Evolutionary conservation across 2,113 vertebrate genomes (phyloP), one percentile per base, ranked within the genome.

Genomic region (Heterotilapia buettikoferi): DNA sequence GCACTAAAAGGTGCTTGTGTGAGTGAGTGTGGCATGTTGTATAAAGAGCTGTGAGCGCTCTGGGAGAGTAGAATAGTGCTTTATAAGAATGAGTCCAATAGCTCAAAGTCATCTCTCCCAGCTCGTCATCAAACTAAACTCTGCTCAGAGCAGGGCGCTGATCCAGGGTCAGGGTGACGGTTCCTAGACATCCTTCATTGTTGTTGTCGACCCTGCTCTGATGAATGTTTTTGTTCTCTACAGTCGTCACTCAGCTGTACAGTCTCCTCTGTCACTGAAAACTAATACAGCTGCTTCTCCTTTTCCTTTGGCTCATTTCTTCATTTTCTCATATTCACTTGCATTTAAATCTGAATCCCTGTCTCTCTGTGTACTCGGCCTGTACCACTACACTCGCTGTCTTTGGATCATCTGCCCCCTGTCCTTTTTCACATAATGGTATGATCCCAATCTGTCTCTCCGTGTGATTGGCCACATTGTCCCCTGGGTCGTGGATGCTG

Each of bases 361-460:
- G 59, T 63, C 59, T 33, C 16, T 63, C 59, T 63, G 59, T 11
- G 59, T 11, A 0, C 59, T 36, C 9, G 31, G 59, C 31, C 31
- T 63, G 59, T 1, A 0, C 31, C 59, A 63, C 59, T 63, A 7
- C 59, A 19, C 5, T 36, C 31, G 0, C 29, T 19, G 59, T 63
- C 59, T 63, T 63, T 19, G 29, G 18, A 59, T 3, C 59, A 19
- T 19, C 29, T 52, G 6, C 14, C 45, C 45, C 45, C 14, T 38
- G 36, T 38, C 36, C 36, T 10, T 19, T 19, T 0, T 63, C 1
- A 61, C 57, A 61, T 0, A 63, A 63, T 63, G 29, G 59, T 33
- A 63, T 33, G 29, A 63, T 19, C 59, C 29, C 59, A 63, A 0
- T 63, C 57, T 33, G 57, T 6, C 9, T 63, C 29, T 63, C 59